Evolutionary conservation across 2,888 invertebrate species (phyloP).

Genomic region (Laothoe populi): DNA sequence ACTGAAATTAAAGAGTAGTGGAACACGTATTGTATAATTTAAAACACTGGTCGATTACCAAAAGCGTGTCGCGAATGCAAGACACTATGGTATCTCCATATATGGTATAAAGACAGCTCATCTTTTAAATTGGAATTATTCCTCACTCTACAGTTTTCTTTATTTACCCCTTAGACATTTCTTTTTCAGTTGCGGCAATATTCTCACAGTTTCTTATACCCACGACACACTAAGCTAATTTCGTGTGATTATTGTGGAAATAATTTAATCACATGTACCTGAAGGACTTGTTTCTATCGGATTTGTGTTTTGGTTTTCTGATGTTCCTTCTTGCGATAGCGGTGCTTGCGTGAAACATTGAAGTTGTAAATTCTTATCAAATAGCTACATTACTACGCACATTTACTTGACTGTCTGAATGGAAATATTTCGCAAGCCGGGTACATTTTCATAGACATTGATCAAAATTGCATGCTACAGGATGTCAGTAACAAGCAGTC

Average conservation of each 20-base stretch:
- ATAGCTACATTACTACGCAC: not conserved
- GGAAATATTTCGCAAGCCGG: not conserved
- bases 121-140: too few relatives aligned
- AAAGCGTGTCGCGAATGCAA: too few relatives aligned
- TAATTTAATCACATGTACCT: not conserved
- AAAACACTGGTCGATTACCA: too few relatives aligned
- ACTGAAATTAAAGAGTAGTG: too few relatives aligned
- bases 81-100: too few relatives aligned
- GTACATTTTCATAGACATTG: not conserved
- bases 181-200: too few relatives aligned
- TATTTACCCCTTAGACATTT: too few relatives aligned
- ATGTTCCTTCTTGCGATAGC: not conserved
- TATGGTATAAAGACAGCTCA: too few relatives aligned
- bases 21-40: too few relatives aligned
- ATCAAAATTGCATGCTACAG: not conserved
- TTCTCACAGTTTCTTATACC: not conserved
- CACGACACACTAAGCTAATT: not conserved
- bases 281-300: not conserved
- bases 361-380: not conserved
- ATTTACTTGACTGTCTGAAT: not conserved
- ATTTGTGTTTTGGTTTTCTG: conserved; percentile 7
- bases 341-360: conserved; percentile 5
- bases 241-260: not conserved
- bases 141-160: too few relatives aligned
- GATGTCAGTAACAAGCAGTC: too few relatives aligned